Base-by-base conservation (phyloP, 2,797 vertebrate genomes). In the Dallia pectoralis region DNA sequence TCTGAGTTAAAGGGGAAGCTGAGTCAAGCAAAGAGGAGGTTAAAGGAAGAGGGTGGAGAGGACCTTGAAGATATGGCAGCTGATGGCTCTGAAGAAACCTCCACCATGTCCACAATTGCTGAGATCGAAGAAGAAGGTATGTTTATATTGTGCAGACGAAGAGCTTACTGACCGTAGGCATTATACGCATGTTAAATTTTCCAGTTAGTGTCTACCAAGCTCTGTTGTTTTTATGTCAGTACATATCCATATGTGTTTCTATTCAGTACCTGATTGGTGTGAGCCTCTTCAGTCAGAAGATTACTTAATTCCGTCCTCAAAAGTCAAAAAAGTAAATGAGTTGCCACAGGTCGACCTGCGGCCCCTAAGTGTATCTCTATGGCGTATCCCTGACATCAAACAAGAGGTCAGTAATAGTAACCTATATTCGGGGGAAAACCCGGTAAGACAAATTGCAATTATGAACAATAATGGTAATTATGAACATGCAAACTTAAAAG, bases 181-280 rank as follows among this genome's bases (percentile, higher is more conserved):
- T 64, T 15, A 4, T 59, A 14, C 25, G 53, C 53, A 59, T 59
- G 53, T 59, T 59, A 1, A 25, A 22, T 14, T 12, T 59, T 25
- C 53, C 53, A 64, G 16, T 64, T 64, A 16, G 30, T 29, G 27
- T 30, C 61, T 30, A 6, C 27, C 18, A 1, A 3, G 22, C 12
- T 62, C n/a, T 61, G 32, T 61, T 18, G 22, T 2, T 16, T 15
- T 16, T 51, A 4, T 15, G 14, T 25, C 12, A 4, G 19, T 11
- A 44, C 40, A 65, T 47, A 4, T 25, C 12, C 9, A 40, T 18
- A 14, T 9, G 25, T 36, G 1, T 71, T 30, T 72, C 9, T 80
- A 30, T 68, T 19, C 77, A 91, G 91, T 81, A 32, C 86, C 87
- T 18, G 86, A 91, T 75, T 88, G 88, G 88, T 90, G 86, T 81